Evolutionary conservation across 2,797 vertebrate genomes (phyloP), one percentile per base, ranked within the genome.

Genomic region (Coranthus polyacanthus): DNA sequence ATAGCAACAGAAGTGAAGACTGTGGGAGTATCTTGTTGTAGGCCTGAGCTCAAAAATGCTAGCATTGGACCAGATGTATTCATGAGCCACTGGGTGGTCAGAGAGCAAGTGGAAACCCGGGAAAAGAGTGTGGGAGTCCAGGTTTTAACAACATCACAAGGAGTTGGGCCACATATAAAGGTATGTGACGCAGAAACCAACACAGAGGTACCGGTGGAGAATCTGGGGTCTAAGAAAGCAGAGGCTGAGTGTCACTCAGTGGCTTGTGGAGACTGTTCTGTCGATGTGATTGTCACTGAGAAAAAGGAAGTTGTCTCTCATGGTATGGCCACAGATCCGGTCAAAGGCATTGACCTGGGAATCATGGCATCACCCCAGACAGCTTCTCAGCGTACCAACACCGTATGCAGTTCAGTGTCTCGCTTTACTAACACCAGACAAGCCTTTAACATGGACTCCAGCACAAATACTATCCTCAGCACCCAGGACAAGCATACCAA

Each of bases 401-500:
- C 94, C 0, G 38, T 82, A 5, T 60, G 91, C 62, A 92, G 92
- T 68, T 93, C 92, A 54, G 90, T 92, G 47, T 94, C 89, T 82
- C 95, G 91, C 57, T 93, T 87, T 80, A 98, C 96, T 16, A 93
- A 94, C 89, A 98, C 95, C 0, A 93, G 91, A 20, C 49, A 22
- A 0, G 80, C 88, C 42, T 83, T 88, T 54, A 84, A 92, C 39
- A 56, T 72, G 0, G 94, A 98, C 63, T 94, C 93, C 3, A 90
- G 93, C 75, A 97, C 96, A 1, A 97, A 94, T 76, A 96, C 96
- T 0, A 46, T 83, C 20, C 72, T 93, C 64, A 94, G 74, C 79
- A 96, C 93, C 66, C 90, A 83, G 0, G 92, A 97, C 67, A 98
- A 96, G 76, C 95, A 97, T 87, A 98, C 96, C 44, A 94, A 94